Percentiles rank a stretch among this genome's conserved stretches.
These are phyloP conservation scores for Lordiphosa andalusiaca DNA, from an alignment of 2,888 invertebrate genomes.

Conservation along the genomic window DNA sequence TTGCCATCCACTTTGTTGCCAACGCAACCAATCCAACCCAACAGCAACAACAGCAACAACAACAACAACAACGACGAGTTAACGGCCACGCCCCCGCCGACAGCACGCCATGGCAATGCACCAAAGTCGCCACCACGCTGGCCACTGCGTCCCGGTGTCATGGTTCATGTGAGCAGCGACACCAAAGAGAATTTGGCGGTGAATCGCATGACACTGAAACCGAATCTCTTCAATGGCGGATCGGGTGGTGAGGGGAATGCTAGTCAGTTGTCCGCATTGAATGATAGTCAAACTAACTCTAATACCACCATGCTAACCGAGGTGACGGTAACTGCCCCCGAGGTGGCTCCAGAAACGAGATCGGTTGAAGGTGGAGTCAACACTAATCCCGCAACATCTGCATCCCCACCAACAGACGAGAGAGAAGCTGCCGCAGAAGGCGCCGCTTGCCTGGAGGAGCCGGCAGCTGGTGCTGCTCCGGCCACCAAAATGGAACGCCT, in stretches of 20 bases:
- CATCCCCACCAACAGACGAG: slow-evolving; percentile 55
- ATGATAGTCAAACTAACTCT: slow-evolving; percentile 53
- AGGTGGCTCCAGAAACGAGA: slow-evolving; percentile 15
- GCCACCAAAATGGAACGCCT: slow-evolving; percentile 42
- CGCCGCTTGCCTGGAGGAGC: slow-evolving; percentile 22
- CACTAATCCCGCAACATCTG: slow-evolving; percentile 50
- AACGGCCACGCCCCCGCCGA: slow-evolving; percentile 49
- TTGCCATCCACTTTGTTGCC: slow-evolving; percentile 45
- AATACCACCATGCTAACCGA: slow-evolving; percentile 61
- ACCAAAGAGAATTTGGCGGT: slow-evolving; percentile 88
- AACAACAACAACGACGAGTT: slow-evolving; percentile 47
- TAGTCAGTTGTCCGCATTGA: slow-evolving; percentile 51
- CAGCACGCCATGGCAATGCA: slow-evolving; percentile 46
- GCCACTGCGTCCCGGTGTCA: slow-evolving; percentile 93
- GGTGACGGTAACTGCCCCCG: slow-evolving; percentile 42
- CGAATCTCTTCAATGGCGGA: slow-evolving; percentile 3
- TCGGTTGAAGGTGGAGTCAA: slow-evolving; percentile 16
- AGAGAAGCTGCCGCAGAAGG: slow-evolving; percentile 23
- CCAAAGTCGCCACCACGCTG: slow-evolving; percentile 83
- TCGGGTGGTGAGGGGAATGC: slow-evolving; percentile 20
- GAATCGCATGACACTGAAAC: slow-evolving; percentile 76
- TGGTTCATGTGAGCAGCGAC: slow-evolving; percentile 89
- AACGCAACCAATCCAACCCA: too few species aligned
- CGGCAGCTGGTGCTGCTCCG: slow-evolving; percentile 5
- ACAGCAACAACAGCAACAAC: slow-evolving; percentile 33